A percentile compares a stretch with the other conserved stretches of the same genome.
These are phyloP conservation scores for Nudaria mundana DNA, from an alignment of 2,888 invertebrate species.

Conservation along the genomic window DNA sequence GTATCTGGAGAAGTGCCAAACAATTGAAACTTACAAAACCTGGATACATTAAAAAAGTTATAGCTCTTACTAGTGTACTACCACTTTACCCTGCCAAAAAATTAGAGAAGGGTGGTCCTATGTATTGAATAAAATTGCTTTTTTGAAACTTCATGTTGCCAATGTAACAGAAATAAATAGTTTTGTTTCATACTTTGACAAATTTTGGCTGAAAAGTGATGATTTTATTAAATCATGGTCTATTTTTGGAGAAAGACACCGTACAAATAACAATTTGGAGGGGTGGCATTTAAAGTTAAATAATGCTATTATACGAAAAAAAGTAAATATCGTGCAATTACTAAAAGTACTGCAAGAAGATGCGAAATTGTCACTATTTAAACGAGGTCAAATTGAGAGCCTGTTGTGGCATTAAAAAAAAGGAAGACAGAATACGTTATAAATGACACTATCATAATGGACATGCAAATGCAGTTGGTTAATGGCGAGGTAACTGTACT, in stretches of 20 bases:
- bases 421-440: no score
- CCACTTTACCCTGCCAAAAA: neutral
- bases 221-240: no score
- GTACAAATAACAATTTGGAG: neutral
- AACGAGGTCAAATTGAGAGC: no score
- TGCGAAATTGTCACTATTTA: no score
- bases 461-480: no score
- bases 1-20: neutral
- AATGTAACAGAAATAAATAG: neutral
- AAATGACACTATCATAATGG: no score
- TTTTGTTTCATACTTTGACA: neutral
- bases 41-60: neutral
- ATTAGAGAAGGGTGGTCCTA: neutral
- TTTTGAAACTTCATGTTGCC: neutral
- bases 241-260: neutral
- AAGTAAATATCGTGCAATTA: no score
- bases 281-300: neutral
- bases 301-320: constrained; percentile 1
- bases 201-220: no score
- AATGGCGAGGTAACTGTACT: no score
- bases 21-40: neutral
- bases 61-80: neutral
- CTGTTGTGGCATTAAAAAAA: no score
- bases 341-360: no score
- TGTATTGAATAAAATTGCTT: neutral